Base-by-base conservation (phyloP, 2,797 vertebrate species). In the Naso thynnoides region DNA sequence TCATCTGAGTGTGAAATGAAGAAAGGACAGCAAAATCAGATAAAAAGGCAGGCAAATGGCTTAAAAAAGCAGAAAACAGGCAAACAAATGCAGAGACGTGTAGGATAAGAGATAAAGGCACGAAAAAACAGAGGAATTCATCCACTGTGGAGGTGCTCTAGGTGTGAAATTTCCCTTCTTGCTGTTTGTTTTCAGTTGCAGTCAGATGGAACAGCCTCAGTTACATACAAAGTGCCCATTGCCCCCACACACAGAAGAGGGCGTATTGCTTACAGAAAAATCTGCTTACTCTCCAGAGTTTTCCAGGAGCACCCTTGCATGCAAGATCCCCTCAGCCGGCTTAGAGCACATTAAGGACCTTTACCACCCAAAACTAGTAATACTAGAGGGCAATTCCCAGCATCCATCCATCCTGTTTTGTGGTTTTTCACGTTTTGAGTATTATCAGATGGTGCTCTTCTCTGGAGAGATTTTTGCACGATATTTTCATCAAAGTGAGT, bases 181-280 rank as follows among this genome's bases (percentile, higher is more conserved):
- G 31, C 75, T 81, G 85, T 90, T 90, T 86, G 86, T 91, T 90
- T 92, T 90, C 80, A 85, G 69, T 82, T 73, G 81, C 88, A 83
- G 75, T 87, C 85, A 70, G 60, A 78, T 57, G 78, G 82, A 88
- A 88, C 88, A 81, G 75, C 70, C 76, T 61, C 56, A 69, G 76
- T 86, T 86, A 70, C 81, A 80, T 72, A 85, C 84, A 83, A 81
- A 80, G 84, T 75, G 81, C 52, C 59, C 14, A 13, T 47, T 60
- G 47, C 66, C 80, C 75, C 84, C 58, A 83, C 72, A 64, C 70
- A 73, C 52, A 38, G 27, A 82, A 70, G 68, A 73, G 82, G 79
- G 61, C 16, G 55, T 77, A 77, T 81, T 74, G 71, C 86, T 87
- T 83, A 79, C 84, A 88, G 66, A 75, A 70, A 81, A 87, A 82